Base-by-base conservation (phyloP, 2,113 vertebrate genomes). In the Crypturellus undulatus region DNA sequence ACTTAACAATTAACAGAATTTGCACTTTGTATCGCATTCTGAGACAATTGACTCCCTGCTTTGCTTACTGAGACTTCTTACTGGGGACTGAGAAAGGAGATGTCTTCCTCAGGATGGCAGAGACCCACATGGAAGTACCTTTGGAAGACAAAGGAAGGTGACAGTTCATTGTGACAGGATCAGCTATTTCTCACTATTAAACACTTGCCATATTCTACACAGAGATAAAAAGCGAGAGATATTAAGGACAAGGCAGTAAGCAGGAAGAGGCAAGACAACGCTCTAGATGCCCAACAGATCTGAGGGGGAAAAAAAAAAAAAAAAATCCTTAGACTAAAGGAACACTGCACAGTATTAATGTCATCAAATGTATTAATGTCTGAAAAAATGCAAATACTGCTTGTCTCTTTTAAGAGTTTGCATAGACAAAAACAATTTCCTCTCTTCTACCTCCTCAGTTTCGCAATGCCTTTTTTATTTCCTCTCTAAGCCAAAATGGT, bases 31-130 rank as follows among this genome's bases (percentile, higher is more conserved):
- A 32, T n/a, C 38, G 78, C 60, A 34, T 10, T 38, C n/a, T 1
- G 25, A 78, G 18, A 63, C 20, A 63, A 34, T 6, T 4, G 1
- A 52, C 32, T 4, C 5, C 12, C 72, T 60, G 38, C 56, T 67
- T 40, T 1, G 1, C 79, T 32, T 11, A 8, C 38, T 20, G 63
- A 17, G 34, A 24, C 3, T 64, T 45, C 38, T 16, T 13, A 10
- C 26, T 71, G 24, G 34, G 20, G 2, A 47, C 32, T 0, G 2
- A 49, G 60, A 79, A 60, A 52, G 22, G 9, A 9, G 7, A 5
- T 0, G 0, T 3, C 32, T 26, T 2, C 62, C 45, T 68, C 30
- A 51, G n/a, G 22, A 54, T 8, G 15, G 6, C 38, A 18, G 69
- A n/a, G 20, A 6, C 13, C 30, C 30, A 26, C 40, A 9, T 5